phyloP scores from a whole-genome alignment of 2,888 invertebrate species.

The Drosophila antonietae region DNA sequence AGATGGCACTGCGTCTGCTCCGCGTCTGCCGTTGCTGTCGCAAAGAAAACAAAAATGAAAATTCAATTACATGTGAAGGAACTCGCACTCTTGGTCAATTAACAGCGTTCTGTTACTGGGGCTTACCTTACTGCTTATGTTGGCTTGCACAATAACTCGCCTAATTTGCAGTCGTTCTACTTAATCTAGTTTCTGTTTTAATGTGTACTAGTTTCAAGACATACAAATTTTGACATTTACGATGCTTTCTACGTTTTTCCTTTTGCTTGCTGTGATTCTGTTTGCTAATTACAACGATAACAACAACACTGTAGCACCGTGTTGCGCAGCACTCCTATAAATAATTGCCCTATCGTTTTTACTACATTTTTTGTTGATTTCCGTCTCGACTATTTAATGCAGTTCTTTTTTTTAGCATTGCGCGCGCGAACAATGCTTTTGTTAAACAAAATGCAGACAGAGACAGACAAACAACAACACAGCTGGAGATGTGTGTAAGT shows the following conservation, averaged over 20 bases:
- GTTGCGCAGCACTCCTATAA: conserved; percentile 56
- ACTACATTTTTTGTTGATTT: conserved; percentile 60
- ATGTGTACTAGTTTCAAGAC: conserved; percentile 12
- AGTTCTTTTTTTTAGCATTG: conserved; percentile 58
- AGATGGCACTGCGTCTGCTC: not conserved
- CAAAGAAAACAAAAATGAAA: conserved; percentile 26
- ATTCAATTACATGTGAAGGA: conserved; percentile 45
- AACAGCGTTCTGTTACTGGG: conserved; percentile 20
- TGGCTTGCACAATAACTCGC: conserved; percentile 28
- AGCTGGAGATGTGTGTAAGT: conserved; percentile 46
- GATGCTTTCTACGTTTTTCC: conserved; percentile 13
- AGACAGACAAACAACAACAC: conserved; percentile 72
- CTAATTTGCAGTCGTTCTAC: conserved; percentile 8
- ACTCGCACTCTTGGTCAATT: conserved; percentile 12
- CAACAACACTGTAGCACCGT: conserved; percentile 60
- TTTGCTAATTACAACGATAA: conserved; percentile 38
- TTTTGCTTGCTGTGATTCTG: conserved; percentile 41
- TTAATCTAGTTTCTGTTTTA: conserved; percentile 12
- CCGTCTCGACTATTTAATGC: conserved; percentile 42
- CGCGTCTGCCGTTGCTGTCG: not conserved
- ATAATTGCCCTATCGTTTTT: conserved; percentile 25
- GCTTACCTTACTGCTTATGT: conserved; percentile 32
- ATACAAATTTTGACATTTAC: conserved; percentile 22
- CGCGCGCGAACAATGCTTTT: conserved; percentile 76
- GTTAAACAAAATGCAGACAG: conserved; percentile 65